Percentiles rank a stretch among this genome's conserved stretches.
Evolutionary conservation across 2,888 invertebrate genomes (phyloP).

Genomic region (Drosophila sordidula): DNA sequence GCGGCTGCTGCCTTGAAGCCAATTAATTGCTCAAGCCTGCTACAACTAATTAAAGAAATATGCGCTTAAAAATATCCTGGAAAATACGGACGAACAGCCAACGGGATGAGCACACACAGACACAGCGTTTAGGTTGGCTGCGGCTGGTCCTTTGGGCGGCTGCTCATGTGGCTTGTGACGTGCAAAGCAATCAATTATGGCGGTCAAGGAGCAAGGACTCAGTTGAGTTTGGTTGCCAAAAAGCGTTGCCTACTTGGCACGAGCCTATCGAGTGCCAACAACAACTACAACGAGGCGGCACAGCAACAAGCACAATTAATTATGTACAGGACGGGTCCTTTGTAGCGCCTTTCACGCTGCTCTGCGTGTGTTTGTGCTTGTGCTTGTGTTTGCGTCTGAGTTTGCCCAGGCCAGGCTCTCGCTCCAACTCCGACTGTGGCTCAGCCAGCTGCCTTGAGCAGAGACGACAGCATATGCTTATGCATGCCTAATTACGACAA

Average conservation of each 20-base stretch:
- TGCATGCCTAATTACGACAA: constrained; percentile 81
- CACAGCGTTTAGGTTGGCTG: neutral
- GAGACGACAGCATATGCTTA: constrained; percentile 81
- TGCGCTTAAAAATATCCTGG: constrained; percentile 65
- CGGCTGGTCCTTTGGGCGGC: neutral
- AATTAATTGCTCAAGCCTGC: constrained; percentile 43
- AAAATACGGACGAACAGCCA: neutral
- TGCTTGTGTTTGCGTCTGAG: constrained; percentile 56
- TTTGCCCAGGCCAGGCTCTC: constrained; percentile 34
- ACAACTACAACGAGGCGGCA: constrained; percentile 3
- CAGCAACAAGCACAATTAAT: constrained; percentile 71
- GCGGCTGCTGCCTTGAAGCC: constrained; percentile 43
- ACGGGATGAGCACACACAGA: constrained; percentile 2
- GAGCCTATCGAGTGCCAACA: constrained; percentile 51
- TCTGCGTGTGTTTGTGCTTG: constrained; percentile 26
- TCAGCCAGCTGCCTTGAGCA: constrained; percentile 60
- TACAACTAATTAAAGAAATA: constrained; percentile 73
- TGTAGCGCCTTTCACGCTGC: constrained; percentile 22
- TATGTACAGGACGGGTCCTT: constrained; percentile 62
- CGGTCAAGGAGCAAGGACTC: constrained; percentile 47
- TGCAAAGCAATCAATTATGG: constrained; percentile 77
- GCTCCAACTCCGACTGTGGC: constrained; percentile 16
- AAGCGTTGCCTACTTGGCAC: constrained; percentile 61
- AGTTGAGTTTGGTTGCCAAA: constrained; percentile 42
- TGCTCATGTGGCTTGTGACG: constrained; percentile 59